Conservation (phyloP, 2,113 vertebrate species). For the Bungarus multicinctus region DNA sequence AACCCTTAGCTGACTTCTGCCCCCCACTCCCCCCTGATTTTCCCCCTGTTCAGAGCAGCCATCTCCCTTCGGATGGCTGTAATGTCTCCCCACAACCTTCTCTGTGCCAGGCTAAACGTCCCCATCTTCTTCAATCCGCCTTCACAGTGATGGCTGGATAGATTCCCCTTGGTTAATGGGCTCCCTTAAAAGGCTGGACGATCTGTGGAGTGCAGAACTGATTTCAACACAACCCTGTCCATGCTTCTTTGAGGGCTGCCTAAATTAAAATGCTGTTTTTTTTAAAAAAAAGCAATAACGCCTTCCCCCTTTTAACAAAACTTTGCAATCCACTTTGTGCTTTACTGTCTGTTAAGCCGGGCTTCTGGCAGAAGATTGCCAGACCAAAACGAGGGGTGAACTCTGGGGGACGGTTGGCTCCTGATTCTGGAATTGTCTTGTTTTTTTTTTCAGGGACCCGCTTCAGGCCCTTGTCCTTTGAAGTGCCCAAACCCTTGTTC, state of each 20-base stretch:
- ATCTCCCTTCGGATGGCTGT: background rate
- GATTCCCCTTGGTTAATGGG: background rate
- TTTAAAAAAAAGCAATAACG: background rate
- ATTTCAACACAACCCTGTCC: background rate
- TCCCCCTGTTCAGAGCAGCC: background rate
- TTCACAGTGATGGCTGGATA: background rate
- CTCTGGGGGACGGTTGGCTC: rapidly evolving
- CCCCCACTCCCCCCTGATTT: background rate
- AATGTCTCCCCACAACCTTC: background rate
- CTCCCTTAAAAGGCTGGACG: background rate
- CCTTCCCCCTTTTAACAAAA: background rate
- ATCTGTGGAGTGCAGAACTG: background rate
- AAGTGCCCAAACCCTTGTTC: slow-evolving; percentile 96
- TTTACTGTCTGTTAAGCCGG: background rate
- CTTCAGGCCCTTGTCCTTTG: slow-evolving; percentile 94
- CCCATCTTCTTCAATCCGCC: background rate
- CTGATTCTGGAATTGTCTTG: background rate
- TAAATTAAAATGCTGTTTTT: background rate
- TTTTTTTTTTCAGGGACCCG: slow-evolving; percentile 76
- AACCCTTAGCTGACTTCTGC: background rate
- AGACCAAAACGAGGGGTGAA: background rate
- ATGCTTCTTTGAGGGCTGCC: background rate
- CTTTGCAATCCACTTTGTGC: background rate
- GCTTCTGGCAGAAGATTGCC: background rate
- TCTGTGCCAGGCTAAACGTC: background rate